phyloP scores from a whole-genome alignment of 2,113 vertebrate species.

The Pangasianodon gigas region DNA sequence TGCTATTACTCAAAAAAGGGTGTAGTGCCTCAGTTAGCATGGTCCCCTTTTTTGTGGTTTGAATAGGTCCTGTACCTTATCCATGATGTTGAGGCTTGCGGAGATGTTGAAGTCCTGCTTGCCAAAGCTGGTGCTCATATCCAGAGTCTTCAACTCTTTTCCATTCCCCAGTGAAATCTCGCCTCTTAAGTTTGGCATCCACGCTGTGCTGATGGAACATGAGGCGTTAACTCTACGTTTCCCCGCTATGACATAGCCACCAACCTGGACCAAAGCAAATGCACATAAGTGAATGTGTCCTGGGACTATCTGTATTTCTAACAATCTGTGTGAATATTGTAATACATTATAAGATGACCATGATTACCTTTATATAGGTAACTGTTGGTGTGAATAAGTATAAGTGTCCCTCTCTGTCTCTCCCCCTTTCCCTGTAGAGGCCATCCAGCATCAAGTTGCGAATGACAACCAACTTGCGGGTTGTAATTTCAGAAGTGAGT shows the following conservation, averaged over 20 bases:
- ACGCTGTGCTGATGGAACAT: slow-evolving; percentile 74
- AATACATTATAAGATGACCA: not conserved
- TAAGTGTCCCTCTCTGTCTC: slow-evolving; percentile 75
- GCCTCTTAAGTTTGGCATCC: slow-evolving; percentile 74
- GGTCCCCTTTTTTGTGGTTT: not conserved
- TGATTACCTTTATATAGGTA: slow-evolving; percentile 77
- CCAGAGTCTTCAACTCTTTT: slow-evolving; percentile 68
- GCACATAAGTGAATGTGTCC: not conserved
- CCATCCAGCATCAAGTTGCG: slow-evolving; percentile 76
- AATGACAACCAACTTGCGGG: slow-evolving; percentile 76
- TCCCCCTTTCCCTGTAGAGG: slow-evolving; percentile 69
- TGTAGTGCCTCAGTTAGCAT: not conserved
- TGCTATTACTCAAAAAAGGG: not conserved
- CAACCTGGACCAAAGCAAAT: slow-evolving; percentile 67
- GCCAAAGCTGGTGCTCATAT: slow-evolving; percentile 71
- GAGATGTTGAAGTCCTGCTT: slow-evolving; percentile 76
- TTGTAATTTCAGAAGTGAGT: slow-evolving; percentile 72
- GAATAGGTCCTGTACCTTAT: slow-evolving; percentile 64
- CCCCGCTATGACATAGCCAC: slow-evolving; percentile 64
- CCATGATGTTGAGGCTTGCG: slow-evolving; percentile 65
- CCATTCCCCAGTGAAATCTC: slow-evolving; percentile 75
- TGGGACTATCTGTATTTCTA: not conserved
- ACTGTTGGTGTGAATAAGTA: slow-evolving; percentile 73
- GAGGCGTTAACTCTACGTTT: slow-evolving; percentile 74
- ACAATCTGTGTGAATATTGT: not conserved